Conservation (phyloP, 2,888 invertebrate genomes). For the Drosophila pseudotakahashii region DNA sequence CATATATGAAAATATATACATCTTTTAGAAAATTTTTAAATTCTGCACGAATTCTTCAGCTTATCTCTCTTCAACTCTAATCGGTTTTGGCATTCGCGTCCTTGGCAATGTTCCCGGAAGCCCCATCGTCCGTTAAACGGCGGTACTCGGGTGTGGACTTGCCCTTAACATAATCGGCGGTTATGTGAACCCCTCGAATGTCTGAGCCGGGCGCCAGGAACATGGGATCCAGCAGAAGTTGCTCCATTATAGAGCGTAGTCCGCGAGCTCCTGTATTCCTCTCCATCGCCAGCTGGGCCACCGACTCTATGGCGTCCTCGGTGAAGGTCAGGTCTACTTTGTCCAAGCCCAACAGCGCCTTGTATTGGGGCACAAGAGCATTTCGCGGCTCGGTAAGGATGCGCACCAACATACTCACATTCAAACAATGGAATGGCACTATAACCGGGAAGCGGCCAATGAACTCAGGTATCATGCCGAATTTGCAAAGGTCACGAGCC, state of each 20-base stretch:
- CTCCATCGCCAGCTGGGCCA: conserved; percentile 96
- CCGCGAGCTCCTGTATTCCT: conserved; percentile 98
- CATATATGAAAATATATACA: too few species aligned
- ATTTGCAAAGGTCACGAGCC: conserved; percentile 97
- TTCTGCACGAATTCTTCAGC: too few species aligned
- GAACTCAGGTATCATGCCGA: conserved; percentile 99
- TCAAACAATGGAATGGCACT: conserved; percentile 98
- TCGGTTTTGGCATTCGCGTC: conserved; percentile 63
- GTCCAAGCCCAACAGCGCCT: conserved; percentile 97
- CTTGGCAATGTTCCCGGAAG: conserved; percentile 28
- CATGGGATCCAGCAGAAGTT: conserved; percentile 97
- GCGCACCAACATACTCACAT: conserved; percentile 94
- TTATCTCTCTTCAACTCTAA: neutral
- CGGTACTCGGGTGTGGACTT: conserved; percentile 79
- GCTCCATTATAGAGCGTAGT: conserved; percentile 97
- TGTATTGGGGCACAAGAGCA: conserved; percentile 98
- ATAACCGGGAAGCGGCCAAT: conserved; percentile 98
- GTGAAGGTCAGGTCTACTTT: conserved; percentile 96
- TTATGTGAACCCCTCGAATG: conserved; percentile 94
- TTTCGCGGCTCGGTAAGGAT: conserved; percentile 99
- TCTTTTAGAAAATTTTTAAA: too few species aligned
- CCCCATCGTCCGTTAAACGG: conserved; percentile 55
- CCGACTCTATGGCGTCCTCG: conserved; percentile 93
- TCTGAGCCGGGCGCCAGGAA: conserved; percentile 99
- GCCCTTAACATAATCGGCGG: conserved; percentile 91